Evolutionary conservation across 2,888 invertebrate species (phyloP), one percentile per base, ranked within the genome.

Genomic region (Cordilura impudica): DNA sequence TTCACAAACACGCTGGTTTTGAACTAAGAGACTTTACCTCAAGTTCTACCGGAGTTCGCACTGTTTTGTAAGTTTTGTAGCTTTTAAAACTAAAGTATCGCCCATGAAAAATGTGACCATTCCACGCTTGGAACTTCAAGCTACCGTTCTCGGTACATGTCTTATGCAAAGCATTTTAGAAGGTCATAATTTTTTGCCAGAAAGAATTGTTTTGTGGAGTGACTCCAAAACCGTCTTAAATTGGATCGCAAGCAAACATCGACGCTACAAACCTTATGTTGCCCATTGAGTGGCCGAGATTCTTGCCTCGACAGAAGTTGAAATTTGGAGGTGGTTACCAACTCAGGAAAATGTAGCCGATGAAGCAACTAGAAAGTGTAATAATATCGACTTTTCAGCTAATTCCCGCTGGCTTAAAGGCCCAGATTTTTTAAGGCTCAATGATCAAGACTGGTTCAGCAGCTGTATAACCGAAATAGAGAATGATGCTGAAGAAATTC

Each of bases 281-380:
- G 81, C 83, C 1, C 77, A 80, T 58, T 61, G 84, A 45, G 70
- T 84, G 7, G 83, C 80, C 0, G 82, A 84, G 31, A 81, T 81
- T 26, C 77, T 58, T 47, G 81, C 73, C 2, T 16, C 67, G 6
- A 78, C 81, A 14, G 21, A 67, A 12, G 16, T 66, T 31, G 73
- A 70, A 39, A 71, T 82, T 14, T 84, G 84, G 81, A 71, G 63
- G 39, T 84, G 83, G 81, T 60, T 84, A 16, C 80, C 82, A n/a
- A 78, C 82, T 5, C 75, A 78, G 26, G 14, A 70, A n/a, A 84
- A 84, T 67, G 76, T 81, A 3, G 83, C 84, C 31, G 85, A 84
- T 78, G 81, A 78, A 31, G 79, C 82, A 16, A 83, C 81, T n/a
- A 81, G 81, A 69, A 18, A 66, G 43, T 67, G 31, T 10, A 53